Conservation (phyloP, 2,888 invertebrate species). For the Lycocerus yunnanus region DNA sequence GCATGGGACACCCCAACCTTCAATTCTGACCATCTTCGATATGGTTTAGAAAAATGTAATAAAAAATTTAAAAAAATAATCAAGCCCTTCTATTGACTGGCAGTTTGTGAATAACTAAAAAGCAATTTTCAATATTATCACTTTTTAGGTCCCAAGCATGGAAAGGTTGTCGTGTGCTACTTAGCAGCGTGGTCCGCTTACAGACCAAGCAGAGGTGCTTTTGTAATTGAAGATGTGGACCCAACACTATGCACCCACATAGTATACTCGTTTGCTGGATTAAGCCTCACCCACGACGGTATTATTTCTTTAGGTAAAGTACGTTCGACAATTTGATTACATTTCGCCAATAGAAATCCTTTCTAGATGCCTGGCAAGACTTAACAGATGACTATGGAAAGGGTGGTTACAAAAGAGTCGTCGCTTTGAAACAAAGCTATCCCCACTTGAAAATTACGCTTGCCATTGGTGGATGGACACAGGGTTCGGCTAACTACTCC, state of each 20-base stretch:
- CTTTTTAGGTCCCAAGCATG: constrained; percentile 65
- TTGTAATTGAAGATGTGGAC: constrained; percentile 69
- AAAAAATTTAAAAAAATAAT: no score
- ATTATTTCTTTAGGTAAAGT: constrained; percentile 71
- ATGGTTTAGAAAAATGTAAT: no score
- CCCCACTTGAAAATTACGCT: constrained; percentile 61
- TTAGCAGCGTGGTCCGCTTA: constrained; percentile 81
- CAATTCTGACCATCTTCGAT: no score
- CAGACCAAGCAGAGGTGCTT: constrained; percentile 68
- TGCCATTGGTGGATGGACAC: constrained; percentile 75
- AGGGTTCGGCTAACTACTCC: constrained; percentile 52
- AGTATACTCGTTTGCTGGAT: constrained; percentile 81
- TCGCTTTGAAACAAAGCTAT: constrained; percentile 59
- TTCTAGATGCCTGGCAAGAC: constrained; percentile 76
- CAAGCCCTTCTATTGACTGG: no score
- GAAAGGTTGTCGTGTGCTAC: constrained; percentile 80
- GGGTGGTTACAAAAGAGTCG: constrained; percentile 52
- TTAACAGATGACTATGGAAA: constrained; percentile 75
- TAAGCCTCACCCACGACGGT: constrained; percentile 67
- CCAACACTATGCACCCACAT: constrained; percentile 79
- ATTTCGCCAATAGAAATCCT: not conserved
- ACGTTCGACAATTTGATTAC: not conserved
- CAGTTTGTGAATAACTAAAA: no score
- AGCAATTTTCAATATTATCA: not conserved
- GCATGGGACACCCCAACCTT: no score